Conservation (phyloP, 92 coral and sea anemone genomes). For the Virgularia gustaviana region DNA sequence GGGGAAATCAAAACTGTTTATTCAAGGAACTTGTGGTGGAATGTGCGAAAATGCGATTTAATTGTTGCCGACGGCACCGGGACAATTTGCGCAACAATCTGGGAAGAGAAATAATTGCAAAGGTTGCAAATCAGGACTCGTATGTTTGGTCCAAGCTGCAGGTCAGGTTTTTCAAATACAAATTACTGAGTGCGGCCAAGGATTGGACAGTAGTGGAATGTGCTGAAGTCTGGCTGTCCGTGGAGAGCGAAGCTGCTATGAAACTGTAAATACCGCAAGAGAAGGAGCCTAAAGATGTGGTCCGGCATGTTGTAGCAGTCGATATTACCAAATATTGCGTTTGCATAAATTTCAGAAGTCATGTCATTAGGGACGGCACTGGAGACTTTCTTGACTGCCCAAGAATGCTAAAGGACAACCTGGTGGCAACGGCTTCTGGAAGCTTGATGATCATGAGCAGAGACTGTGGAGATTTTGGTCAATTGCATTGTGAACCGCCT, state of each 20-base stretch:
- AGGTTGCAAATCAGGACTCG: neutral
- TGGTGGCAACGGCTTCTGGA: neutral
- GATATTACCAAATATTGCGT: neutral
- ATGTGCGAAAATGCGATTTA: slow-evolving; percentile 29
- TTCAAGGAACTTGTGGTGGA: slow-evolving; percentile 2
- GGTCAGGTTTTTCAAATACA: neutral
- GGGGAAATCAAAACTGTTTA: slow-evolving; percentile 42
- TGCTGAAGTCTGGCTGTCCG: neutral
- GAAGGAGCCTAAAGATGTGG: neutral
- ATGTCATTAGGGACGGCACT: neutral
- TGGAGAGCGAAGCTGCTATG: neutral
- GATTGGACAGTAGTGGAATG: neutral
- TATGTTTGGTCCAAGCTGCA: neutral
- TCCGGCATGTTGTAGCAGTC: neutral
- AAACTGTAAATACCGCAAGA: neutral
- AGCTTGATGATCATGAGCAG: neutral
- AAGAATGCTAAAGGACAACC: neutral
- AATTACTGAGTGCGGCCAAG: neutral
- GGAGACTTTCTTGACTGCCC: neutral
- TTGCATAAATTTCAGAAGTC: neutral
- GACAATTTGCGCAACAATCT: slow-evolving; percentile 25
- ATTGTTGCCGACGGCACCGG: slow-evolving; percentile 50
- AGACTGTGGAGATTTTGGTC: neutral
- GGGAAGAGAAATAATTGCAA: slow-evolving; percentile 1
- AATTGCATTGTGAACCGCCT: neutral